phyloP scores from a whole-genome alignment of 2,113 vertebrate genomes.

The Chamaetylas fuelleborni region DNA sequence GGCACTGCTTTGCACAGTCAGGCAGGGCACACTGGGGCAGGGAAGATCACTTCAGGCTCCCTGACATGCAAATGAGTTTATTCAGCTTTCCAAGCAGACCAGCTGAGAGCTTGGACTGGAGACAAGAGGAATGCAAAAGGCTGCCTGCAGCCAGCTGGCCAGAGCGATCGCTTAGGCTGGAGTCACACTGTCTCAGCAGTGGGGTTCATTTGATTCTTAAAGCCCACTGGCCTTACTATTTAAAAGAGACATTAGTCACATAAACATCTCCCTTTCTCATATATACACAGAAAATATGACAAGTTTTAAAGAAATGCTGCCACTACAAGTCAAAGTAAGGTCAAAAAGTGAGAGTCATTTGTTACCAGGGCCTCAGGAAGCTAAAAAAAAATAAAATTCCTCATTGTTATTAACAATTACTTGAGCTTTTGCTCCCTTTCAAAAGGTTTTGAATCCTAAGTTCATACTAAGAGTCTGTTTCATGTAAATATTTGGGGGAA shows the following conservation, averaged over 20 bases:
- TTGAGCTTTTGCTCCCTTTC: neutral
- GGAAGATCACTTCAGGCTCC: neutral
- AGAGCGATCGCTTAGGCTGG: neutral
- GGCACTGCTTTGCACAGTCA: neutral
- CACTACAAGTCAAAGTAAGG: neutral
- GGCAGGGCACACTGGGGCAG: neutral
- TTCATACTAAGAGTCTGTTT: neutral
- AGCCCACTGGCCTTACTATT: neutral
- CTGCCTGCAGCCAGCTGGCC: neutral
- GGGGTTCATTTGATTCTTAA: neutral
- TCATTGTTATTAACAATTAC: neutral
- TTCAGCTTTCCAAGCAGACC: neutral
- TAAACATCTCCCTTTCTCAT: neutral
- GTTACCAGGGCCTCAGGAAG: neutral
- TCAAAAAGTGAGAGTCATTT: neutral
- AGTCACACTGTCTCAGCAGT: neutral
- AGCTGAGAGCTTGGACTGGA: neutral
- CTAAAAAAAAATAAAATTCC: neutral
- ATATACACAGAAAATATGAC: neutral
- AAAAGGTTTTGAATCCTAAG: neutral
- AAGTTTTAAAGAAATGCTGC: neutral
- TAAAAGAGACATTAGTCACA: neutral
- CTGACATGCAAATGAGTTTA: neutral
- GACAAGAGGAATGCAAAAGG: neutral
- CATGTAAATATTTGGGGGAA: neutral